A percentile compares a stretch with the other conserved stretches of the same genome.
phyloP scores from a whole-genome alignment of 2,113 vertebrate species.

The Toxotes chatareus region DNA sequence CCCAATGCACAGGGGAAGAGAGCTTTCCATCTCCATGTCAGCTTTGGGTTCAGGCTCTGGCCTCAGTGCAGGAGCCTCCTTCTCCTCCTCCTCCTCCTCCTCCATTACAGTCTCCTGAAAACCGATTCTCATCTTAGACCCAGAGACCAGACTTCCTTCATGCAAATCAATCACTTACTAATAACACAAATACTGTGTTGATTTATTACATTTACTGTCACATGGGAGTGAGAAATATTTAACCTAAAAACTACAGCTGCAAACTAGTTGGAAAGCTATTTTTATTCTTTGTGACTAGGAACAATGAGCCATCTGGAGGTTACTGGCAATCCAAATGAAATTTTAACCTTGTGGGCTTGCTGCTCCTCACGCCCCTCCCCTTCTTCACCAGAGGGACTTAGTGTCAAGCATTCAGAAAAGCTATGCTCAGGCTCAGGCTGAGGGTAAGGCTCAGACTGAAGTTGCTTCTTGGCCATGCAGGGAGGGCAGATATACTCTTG shows the following conservation, averaged over 20 bases:
- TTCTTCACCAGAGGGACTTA: conserved; percentile 80
- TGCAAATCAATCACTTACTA: conserved; percentile 19
- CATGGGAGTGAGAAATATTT: background rate
- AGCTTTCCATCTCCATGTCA: conserved; percentile 75
- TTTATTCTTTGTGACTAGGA: background rate
- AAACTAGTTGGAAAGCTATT: background rate
- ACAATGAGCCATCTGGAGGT: background rate
- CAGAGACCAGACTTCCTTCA: conserved; percentile 9
- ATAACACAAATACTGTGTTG: background rate
- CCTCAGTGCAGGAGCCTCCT: conserved; percentile 14
- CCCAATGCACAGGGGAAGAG: conserved; percentile 89
- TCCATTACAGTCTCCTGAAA: conserved; percentile 76
- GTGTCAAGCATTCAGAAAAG: conserved; percentile 74
- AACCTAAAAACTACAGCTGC: background rate
- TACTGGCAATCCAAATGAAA: conserved; percentile 27
- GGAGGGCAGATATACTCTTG: conserved; percentile 92
- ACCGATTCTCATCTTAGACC: conserved; percentile 62
- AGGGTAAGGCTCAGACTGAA: conserved; percentile 54
- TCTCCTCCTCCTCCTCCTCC: conserved; percentile 10
- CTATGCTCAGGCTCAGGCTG: conserved; percentile 60
- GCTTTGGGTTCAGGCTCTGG: conserved; percentile 41
- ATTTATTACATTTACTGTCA: background rate
- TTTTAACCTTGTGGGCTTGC: conserved; percentile 87
- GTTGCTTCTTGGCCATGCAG: conserved; percentile 87
- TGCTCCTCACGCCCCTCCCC: conserved; percentile 87